Conservation (phyloP, 2,888 invertebrate species). For the Synergus laeviventris region DNA sequence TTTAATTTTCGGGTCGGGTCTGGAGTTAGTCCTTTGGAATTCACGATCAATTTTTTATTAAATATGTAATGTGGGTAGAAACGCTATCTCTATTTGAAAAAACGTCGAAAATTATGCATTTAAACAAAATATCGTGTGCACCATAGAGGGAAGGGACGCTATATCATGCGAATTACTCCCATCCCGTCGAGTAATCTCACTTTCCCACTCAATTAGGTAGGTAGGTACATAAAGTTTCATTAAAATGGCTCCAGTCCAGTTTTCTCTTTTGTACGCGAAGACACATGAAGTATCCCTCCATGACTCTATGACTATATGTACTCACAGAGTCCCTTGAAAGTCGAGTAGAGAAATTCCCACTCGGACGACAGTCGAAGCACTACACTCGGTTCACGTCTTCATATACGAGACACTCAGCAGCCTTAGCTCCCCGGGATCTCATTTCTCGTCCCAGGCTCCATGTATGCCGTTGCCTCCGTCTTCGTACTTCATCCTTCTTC, state of each 20-base stretch:
- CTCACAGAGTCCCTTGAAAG: conserved; percentile 1
- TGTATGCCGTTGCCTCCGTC: conserved; percentile 32
- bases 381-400: conserved; percentile 28
- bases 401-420: conserved; percentile 35
- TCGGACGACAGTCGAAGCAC: conserved; percentile 27
- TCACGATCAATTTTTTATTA: too few species aligned
- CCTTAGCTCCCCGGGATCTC: conserved; percentile 10
- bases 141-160: too few species aligned
- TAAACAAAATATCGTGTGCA: too few species aligned
- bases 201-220: background rate
- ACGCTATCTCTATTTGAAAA: too few species aligned
- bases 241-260: conserved; percentile 13
- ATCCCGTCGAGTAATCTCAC: background rate
- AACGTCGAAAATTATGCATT: too few species aligned
- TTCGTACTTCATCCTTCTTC: conserved; percentile 33
- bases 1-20: too few species aligned
- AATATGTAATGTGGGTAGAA: too few species aligned
- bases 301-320: conserved; percentile 12
- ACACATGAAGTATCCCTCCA: background rate
- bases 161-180: background rate
- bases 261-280: background rate
- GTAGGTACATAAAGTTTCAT: conserved; percentile 23
- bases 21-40: too few species aligned
- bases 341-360: conserved; percentile 21
- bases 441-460: background rate